Conservation (phyloP, 2,888 invertebrate genomes). For the Macrosoma leucophasiata region DNA sequence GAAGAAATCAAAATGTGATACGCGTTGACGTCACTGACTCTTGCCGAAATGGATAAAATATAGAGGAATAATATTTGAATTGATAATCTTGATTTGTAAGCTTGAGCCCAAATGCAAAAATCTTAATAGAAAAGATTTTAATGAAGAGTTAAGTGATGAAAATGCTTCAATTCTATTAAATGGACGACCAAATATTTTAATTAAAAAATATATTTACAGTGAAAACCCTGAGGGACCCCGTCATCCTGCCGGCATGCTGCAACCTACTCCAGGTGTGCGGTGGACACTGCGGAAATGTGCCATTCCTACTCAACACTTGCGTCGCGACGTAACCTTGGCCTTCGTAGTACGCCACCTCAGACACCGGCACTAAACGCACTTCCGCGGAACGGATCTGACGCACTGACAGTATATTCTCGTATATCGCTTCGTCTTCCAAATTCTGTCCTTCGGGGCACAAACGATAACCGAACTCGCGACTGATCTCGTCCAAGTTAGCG, state of each 20-base stretch:
- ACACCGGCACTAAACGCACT: slow-evolving; percentile 71
- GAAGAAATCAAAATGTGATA: slow-evolving; percentile 45
- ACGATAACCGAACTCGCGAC: slow-evolving; percentile 69
- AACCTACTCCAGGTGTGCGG: slow-evolving; percentile 68
- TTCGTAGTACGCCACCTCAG: slow-evolving; percentile 69
- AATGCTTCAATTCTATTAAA: no score
- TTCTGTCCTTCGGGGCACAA: slow-evolving; percentile 72
- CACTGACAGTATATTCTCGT: slow-evolving; percentile 70
- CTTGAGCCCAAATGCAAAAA: no score
- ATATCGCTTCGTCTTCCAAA: slow-evolving; percentile 69
- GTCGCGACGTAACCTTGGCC: slow-evolving; percentile 70
- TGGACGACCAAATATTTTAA: no score
- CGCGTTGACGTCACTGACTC: no score
- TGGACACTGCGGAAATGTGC: slow-evolving; percentile 71
- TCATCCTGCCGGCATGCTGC: slow-evolving; percentile 56
- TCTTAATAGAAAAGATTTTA: no score
- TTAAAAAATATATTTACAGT: slow-evolving; percentile 65
- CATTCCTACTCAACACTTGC: slow-evolving; percentile 66
- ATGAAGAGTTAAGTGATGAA: no score
- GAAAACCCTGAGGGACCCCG: slow-evolving; percentile 57
- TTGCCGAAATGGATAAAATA: no score
- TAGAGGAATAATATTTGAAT: no score
- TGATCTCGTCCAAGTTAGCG: slow-evolving; percentile 69
- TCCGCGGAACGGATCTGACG: slow-evolving; percentile 69
- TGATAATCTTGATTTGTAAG: no score